Percentiles rank a stretch among this genome's conserved stretches.
Evolutionary conservation across 1,140 invertebrate species (phyloP).

Genomic region (Nilaparvata lugens): DNA sequence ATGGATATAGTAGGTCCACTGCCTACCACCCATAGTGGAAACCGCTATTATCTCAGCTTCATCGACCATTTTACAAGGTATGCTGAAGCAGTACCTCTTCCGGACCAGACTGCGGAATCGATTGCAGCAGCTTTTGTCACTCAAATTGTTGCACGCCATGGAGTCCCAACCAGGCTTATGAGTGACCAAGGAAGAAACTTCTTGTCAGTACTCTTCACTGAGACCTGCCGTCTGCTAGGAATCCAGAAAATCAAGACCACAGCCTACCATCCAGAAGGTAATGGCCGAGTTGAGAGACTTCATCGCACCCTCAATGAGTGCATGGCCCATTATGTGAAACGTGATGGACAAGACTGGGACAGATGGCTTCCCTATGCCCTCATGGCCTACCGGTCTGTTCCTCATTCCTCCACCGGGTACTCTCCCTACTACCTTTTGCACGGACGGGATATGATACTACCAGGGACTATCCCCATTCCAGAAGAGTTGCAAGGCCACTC

Average conservation of each 20-base stretch:
- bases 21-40: slow-evolving; percentile 17
- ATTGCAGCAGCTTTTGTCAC: slow-evolving; percentile 20
- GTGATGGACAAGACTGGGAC: neutral
- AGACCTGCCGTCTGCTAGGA: no score
- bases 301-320: no score
- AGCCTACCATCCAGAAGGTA: no score
- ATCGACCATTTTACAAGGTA: slow-evolving; percentile 29
- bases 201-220: slow-evolving; percentile 15
- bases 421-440: slow-evolving; percentile 1
- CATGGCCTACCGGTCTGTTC: slow-evolving; percentile 1
- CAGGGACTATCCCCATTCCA: no score
- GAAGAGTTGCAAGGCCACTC: no score
- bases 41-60: slow-evolving; percentile 27
- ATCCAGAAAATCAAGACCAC: no score
- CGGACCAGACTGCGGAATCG: slow-evolving; percentile 25
- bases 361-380: neutral
- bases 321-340: no score
- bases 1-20: no score
- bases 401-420: neutral
- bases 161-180: slow-evolving; percentile 21
- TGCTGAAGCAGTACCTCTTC: slow-evolving; percentile 23
- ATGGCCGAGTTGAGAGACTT: no score
- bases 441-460: neutral
- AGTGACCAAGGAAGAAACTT: slow-evolving; percentile 26
- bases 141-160: no score